Percentiles rank a stretch among this genome's conserved stretches.
These are phyloP conservation scores for Ophraella communa DNA, from an alignment of 2,888 invertebrate genomes.

Conservation along the genomic window DNA sequence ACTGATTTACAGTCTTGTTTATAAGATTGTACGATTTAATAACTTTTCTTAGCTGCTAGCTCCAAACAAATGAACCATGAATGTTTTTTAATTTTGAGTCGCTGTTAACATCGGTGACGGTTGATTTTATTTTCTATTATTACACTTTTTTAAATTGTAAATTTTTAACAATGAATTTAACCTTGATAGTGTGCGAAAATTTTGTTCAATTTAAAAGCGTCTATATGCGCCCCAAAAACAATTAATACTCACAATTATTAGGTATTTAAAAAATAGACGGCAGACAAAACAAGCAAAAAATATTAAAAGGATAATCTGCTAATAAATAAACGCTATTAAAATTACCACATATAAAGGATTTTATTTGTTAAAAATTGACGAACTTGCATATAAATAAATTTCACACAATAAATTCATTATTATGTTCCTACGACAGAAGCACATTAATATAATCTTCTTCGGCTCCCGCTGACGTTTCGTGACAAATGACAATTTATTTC, in stretches of 20 bases:
- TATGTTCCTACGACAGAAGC: conserved; percentile 30
- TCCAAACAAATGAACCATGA: too few species aligned
- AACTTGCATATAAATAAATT: background rate
- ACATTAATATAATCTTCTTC: conserved; percentile 40
- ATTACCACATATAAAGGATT: too few species aligned
- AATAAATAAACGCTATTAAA: too few species aligned
- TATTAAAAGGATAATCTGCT: too few species aligned
- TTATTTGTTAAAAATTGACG: too few species aligned
- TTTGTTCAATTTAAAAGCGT: background rate
- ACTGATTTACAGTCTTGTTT: too few species aligned
- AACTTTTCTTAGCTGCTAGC: too few species aligned
- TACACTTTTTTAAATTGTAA: background rate
- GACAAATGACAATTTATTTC: conserved; percentile 44
- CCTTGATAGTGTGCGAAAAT: background rate
- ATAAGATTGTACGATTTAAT: too few species aligned
- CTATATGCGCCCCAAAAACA: background rate
- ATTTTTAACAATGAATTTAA: background rate
- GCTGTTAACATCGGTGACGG: too few species aligned
- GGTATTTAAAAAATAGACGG: background rate
- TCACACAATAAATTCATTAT: background rate
- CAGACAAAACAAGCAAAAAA: too few species aligned
- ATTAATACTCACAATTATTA: background rate
- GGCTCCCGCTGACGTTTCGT: conserved; percentile 44
- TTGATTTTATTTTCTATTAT: too few species aligned
- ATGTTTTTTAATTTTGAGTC: too few species aligned